Conservation (phyloP, 2,113 vertebrate species). For the Mola mola region DNA sequence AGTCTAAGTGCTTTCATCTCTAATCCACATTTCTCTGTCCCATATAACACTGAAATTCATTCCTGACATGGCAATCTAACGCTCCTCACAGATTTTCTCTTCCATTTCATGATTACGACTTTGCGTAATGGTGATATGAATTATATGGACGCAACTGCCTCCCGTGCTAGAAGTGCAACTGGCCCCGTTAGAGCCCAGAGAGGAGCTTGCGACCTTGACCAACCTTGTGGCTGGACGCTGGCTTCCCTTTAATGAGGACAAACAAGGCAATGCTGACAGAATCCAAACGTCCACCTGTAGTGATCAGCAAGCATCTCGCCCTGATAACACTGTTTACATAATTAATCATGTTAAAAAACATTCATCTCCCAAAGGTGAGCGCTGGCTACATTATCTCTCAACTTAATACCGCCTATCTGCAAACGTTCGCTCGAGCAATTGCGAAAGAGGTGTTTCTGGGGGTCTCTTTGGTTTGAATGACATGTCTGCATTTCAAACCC, state of each 20-base stretch:
- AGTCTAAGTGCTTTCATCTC: too few relatives aligned
- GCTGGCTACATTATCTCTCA: slow-evolving; percentile 26
- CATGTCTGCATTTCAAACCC: slow-evolving; percentile 60
- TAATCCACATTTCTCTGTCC: too few relatives aligned
- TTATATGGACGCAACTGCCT: slow-evolving; percentile 26
- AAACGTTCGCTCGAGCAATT: neutral
- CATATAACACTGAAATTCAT: neutral
- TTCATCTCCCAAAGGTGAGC: slow-evolving; percentile 47
- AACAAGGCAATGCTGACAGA: slow-evolving; percentile 55
- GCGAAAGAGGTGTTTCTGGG: slow-evolving; percentile 1
- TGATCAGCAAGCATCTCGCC: slow-evolving; percentile 33
- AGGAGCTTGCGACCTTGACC: slow-evolving; percentile 46
- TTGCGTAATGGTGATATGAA: slow-evolving; percentile 13
- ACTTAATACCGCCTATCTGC: slow-evolving; percentile 21
- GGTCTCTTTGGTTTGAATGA: slow-evolving; percentile 26
- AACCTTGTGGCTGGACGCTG: slow-evolving; percentile 47
- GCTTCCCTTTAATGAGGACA: slow-evolving; percentile 37
- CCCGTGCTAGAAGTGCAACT: neutral
- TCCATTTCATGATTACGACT: slow-evolving; percentile 18
- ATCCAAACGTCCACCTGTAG: slow-evolving; percentile 49
- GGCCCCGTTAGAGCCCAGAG: slow-evolving; percentile 3
- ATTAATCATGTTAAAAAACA: slow-evolving; percentile 63
- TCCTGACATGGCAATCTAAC: slow-evolving; percentile 1
- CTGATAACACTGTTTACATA: slow-evolving; percentile 72
- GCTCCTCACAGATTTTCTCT: slow-evolving; percentile 11